A percentile compares a stretch with the other conserved stretches of the same genome.
Evolutionary conservation across 1,140 invertebrate genomes (phyloP).

Genomic region (Nomia melanderi): DNA sequence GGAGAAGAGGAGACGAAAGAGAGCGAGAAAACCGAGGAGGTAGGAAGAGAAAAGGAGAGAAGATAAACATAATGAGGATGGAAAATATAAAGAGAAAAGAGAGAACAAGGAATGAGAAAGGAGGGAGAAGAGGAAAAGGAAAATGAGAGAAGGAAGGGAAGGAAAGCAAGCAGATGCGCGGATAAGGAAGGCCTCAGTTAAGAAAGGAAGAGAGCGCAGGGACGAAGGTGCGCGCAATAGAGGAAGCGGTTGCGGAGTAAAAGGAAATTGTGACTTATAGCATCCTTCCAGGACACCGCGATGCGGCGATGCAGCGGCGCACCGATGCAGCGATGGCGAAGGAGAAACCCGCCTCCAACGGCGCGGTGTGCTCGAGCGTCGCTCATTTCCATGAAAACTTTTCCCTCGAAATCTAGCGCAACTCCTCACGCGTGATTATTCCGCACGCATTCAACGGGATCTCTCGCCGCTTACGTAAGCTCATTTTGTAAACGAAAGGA

Average conservation of each 20-base stretch:
- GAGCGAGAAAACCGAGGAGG: too few relatives aligned
- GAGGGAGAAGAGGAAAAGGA: background rate
- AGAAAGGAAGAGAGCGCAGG: background rate
- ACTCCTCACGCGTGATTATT: background rate
- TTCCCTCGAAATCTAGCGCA: background rate
- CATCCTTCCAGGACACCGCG: conserved; percentile 21
- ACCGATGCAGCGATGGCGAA: background rate
- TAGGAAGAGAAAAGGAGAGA: too few relatives aligned
- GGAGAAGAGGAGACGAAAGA: too few relatives aligned
- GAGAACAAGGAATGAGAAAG: too few relatives aligned
- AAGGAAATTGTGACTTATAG: conserved; percentile 31
- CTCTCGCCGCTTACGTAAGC: background rate
- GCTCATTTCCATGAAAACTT: conserved; percentile 1
- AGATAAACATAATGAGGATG: too few relatives aligned
- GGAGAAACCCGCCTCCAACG: conserved; percentile 4
- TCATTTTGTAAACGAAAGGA: background rate
- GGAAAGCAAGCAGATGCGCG: background rate
- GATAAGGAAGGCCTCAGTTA: conserved; percentile 24
- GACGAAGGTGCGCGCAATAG: conserved; percentile 8
- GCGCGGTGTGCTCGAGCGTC: background rate
- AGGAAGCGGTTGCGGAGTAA: conserved; percentile 21
- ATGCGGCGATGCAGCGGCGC: background rate
- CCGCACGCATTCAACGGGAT: too few relatives aligned
- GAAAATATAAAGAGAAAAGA: too few relatives aligned
- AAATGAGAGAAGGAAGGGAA: background rate